Evolutionary conservation across 2,113 vertebrate species (phyloP), one percentile per base, ranked within the genome.

Genomic region (Nothocercus nigrocapillus): DNA sequence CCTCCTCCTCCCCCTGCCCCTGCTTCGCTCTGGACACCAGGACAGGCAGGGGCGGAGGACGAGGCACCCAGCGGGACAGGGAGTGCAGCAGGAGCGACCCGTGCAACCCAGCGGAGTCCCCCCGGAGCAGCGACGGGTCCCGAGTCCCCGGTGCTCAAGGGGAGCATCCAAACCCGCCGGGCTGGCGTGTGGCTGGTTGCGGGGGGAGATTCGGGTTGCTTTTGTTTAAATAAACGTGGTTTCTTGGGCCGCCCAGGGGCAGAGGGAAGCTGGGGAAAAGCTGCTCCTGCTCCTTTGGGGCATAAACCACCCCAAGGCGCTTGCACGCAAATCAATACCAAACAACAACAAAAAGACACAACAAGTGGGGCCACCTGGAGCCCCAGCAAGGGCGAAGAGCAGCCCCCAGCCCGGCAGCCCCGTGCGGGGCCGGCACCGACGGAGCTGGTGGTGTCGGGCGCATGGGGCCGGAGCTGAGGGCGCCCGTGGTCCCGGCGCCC

Each of bases 381-480:
- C 84, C 47, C 6, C 84, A 27, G 62, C 42, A 45, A 5, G 10
- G 28, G 64, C 58, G 21, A 80, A 32, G 6, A 54, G 49, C 75
- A 62, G 61, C 90, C 56, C 47, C 62, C 16, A 19, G 11, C 20
- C 11, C 10, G 49, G 49, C 20, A 51, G 49, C 49, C 49, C 15
- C 49, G 9, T 20, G 11, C 67, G 67, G 16, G 0, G 2, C 58
- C 49, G 63, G 44, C 13, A 0, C 32, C 0, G 3, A 38, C 22
- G 58, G 59, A 89, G 67, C 20, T 59, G 82, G 17, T 69, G 42
- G 77, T 63, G 88, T 40, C 2, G 24, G 58, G 27, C 27, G 54
- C 54, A 28, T 42, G 38, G 2, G 85, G 75, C 28, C 0, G 0
- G 63, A 88, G 86, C 76, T 77, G 90, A 49, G 22, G 83, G 3